These are phyloP conservation scores for Abscondita cerata DNA, from an alignment of 2,888 invertebrate genomes.

Conservation along the genomic window DNA sequence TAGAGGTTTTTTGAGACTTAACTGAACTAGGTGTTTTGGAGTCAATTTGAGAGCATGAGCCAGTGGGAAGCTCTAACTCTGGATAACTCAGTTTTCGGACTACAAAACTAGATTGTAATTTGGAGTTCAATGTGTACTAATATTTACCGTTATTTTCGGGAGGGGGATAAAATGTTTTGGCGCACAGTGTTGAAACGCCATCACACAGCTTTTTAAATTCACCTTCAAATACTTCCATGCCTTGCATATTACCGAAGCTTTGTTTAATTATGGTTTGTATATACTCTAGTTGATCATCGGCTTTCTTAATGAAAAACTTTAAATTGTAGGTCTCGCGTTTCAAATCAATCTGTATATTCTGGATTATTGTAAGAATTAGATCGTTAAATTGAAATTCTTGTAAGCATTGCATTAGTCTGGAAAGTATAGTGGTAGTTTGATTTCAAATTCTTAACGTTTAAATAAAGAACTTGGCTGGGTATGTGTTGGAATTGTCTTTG, in stretches of 20 bases:
- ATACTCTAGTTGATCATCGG: constrained; percentile 28
- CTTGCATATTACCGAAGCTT: constrained; percentile 38
- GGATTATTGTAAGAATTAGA: constrained; percentile 33
- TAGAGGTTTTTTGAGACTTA: too few relatives aligned
- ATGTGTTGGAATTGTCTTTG: too few relatives aligned
- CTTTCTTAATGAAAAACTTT: constrained; percentile 33
- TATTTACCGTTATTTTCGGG: constrained; percentile 20
- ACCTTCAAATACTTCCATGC: constrained; percentile 34
- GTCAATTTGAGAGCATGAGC: too few relatives aligned
- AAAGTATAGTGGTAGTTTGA: constrained; percentile 2
- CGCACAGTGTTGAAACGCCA: neutral
- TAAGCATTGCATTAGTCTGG: constrained; percentile 8
- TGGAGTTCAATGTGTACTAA: too few relatives aligned
- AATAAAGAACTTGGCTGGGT: too few relatives aligned
- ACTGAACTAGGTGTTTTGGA: too few relatives aligned
- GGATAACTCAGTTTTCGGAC: too few relatives aligned
- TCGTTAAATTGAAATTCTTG: constrained; percentile 40
- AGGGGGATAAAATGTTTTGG: constrained; percentile 7
- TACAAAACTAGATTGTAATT: too few relatives aligned
- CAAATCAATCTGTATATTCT: constrained; percentile 38
- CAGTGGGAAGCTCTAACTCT: too few relatives aligned
- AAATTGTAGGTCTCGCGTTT: constrained; percentile 36
- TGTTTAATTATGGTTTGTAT: constrained; percentile 24
- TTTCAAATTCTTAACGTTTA: too few relatives aligned
- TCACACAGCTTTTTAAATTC: constrained; percentile 13